Evolutionary conservation across 2,113 vertebrate species (phyloP), one percentile per base, ranked within the genome.

Genomic region (Ahaetulla prasina): DNA sequence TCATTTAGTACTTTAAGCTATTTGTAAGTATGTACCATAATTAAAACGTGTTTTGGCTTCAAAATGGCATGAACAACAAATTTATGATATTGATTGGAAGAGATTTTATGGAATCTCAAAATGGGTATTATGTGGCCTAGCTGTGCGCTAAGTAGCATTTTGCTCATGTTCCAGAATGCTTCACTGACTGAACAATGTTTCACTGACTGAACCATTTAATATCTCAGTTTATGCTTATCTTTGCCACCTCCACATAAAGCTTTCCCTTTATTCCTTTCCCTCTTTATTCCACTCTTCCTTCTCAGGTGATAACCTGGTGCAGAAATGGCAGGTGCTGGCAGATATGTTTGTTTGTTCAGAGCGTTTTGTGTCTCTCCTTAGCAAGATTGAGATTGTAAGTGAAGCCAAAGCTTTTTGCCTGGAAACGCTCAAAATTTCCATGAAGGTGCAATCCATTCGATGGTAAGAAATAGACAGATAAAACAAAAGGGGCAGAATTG

Each of bases 291-390:
- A 7, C 18, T 35, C 16, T 49, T 20, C 45, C 53, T n/a, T 85
- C 4, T 0, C 92, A 99, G 99, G 98, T 88, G 98, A 98, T 57
- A 99, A 98, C 95, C 89, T 99, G 91, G 88, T 98, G 85, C 96
- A 98, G 89, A 99, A 99, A 96, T 99, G 99, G 99, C 98, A 98
- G 93, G 97, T 99, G 94, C 98, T 99, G 92, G 97, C 97, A 0
- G 98, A 99, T 53, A 90, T 98, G 91, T 96, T 99, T 84, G 96
- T 93, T 94, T 99, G 98, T 96, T 98, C 98, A 0, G 96, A 97
- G 96, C 98, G 96, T 90, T 96, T 99, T 54, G 97, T 99, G 53
- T 93, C 95, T 0, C 94, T 97, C 20, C 97, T 98, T 43, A 96
- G 98, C 93, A 93, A 27, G 57, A 89, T 97, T 87, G 99, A 99